These are phyloP conservation scores for Yponomeuta evonymella DNA, from an alignment of 2,888 invertebrate genomes.

Conservation along the genomic window DNA sequence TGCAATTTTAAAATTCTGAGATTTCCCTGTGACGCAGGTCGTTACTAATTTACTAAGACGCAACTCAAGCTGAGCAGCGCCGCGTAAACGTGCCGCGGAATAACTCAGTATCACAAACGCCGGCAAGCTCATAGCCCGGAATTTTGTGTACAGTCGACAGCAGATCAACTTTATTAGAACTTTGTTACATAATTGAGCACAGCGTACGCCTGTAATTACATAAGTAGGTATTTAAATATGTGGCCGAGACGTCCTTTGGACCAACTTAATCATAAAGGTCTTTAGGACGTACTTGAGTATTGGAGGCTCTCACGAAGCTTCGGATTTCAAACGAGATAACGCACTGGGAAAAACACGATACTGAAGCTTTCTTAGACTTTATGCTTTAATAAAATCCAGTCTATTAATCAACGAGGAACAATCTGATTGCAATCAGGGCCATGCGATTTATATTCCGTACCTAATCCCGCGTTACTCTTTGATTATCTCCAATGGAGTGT, in stretches of 20 bases:
- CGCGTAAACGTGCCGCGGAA: slow-evolving; percentile 53
- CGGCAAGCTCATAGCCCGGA: slow-evolving; percentile 45
- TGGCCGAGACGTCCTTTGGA: neutral
- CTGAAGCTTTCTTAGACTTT: neutral
- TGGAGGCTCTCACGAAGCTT: neutral
- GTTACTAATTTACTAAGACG: slow-evolving; percentile 12
- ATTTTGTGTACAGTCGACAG: slow-evolving; percentile 46
- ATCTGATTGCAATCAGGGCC: slow-evolving; percentile 14
- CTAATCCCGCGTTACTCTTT: slow-evolving; percentile 40
- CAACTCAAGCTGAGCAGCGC: slow-evolving; percentile 4
- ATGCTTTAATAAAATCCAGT: neutral
- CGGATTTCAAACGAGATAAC: neutral
- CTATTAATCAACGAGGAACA: slow-evolving; percentile 26
- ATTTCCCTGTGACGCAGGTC: neutral
- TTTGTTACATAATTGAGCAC: too few relatives aligned
- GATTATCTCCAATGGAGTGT: slow-evolving; percentile 52
- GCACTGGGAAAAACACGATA: neutral
- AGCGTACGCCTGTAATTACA: neutral
- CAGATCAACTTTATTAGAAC: too few relatives aligned
- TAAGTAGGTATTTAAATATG: neutral
- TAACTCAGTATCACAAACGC: slow-evolving; percentile 53
- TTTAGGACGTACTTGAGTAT: neutral
- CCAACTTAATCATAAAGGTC: neutral
- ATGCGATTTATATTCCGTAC: slow-evolving; percentile 52
- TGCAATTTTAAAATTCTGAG: neutral